Evolutionary conservation across 2,888 invertebrate species (phyloP), one percentile per base, ranked within the genome.

Genomic region (Coenonympha arcania): DNA sequence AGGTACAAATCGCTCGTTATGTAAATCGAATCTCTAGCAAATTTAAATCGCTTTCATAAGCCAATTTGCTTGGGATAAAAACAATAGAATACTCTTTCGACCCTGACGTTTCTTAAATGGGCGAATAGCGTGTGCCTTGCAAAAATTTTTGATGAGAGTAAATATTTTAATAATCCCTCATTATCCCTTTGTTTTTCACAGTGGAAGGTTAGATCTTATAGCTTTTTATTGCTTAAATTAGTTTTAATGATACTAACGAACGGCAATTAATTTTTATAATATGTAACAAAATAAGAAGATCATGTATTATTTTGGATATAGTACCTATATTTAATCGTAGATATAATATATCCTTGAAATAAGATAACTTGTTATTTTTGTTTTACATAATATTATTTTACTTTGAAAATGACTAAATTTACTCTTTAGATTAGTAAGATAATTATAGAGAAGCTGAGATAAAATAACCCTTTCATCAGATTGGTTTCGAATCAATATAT

Each of bases 1-100:
- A 63, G 75, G 77, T 80, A 83, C 79, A 81, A 81, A 85, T 83
- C 76, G 81, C 78, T 78, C 79, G 80, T 83, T 81, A 85, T 83
- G 83, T 75, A 82, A 84, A 85, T 85, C 78, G 77, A 79, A 82
- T 79, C 79, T 79, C 75, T 78, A 76, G 77, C 71, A 80, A 81
- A 82, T 83, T 82, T 80, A 74, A 83, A 82, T 78, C 73, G 73
- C 76, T 78, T 83, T 79, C 77, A 82, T 79, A 79, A 82, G 80
- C 74, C 77, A 81, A 79, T 84, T 80, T 71, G 54, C 73, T 68
- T 67, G 71, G 78, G 76, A 79, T 77, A 79, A 76, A 79, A 82
- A 82, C 80, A 81, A 79, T 73, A 68, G 72, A 64, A 68, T 73
- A 77, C 50, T 37, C 37, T 26, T 28, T 50, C 11, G 24, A 24